phyloP scores from a whole-genome alignment of 2,113 vertebrate genomes.

The Mus spicilegus region DNA sequence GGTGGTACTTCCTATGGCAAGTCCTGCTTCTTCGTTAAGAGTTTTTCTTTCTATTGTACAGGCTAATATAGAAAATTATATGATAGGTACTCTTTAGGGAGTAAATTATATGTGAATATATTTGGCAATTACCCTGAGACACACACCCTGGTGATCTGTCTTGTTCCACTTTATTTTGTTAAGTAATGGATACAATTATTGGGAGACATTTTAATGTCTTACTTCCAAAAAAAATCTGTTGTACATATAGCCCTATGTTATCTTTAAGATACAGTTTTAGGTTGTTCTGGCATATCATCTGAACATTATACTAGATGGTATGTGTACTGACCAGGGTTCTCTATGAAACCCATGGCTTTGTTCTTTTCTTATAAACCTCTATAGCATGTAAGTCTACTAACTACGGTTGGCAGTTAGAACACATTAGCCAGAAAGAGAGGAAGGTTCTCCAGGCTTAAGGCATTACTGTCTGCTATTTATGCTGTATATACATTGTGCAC shows the following conservation, averaged over 20 bases:
- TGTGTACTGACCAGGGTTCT: neutral
- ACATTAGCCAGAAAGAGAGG: too few relatives aligned
- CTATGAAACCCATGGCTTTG: too few relatives aligned
- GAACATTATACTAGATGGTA: neutral
- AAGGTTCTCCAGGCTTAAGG: neutral
- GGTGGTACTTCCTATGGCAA: neutral
- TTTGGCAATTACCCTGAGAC: conserved; percentile 47
- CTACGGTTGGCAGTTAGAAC: neutral
- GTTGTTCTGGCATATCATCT: neutral
- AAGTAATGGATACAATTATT: neutral
- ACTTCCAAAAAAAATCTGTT: neutral
- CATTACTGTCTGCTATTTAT: neutral
- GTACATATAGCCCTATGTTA: neutral
- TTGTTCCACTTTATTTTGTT: neutral
- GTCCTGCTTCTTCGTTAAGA: conserved; percentile 53
- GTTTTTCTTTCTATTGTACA: neutral
- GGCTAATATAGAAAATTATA: neutral
- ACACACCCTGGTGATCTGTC: neutral
- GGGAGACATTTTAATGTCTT: neutral
- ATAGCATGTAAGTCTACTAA: neutral
- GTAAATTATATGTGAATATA: conserved; percentile 26
- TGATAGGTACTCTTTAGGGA: conserved; percentile 3
- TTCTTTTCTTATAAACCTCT: neutral
- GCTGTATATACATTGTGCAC: neutral
- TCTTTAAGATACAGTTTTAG: neutral